phyloP scores from a whole-genome alignment of 35 echinoderm and acorn worm genomes.

The Amphiura filiformis region DNA sequence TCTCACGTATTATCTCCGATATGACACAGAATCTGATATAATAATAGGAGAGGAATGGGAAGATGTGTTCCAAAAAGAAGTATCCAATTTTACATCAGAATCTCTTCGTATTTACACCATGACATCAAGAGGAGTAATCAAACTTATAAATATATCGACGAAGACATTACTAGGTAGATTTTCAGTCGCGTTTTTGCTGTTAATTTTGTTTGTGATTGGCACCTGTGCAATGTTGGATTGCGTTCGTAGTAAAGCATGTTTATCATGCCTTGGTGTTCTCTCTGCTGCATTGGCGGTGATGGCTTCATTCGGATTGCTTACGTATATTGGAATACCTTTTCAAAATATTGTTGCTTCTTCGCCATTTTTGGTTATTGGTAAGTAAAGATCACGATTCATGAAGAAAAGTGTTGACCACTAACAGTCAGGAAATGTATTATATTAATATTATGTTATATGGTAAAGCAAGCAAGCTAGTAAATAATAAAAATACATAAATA shows the following conservation, averaged over 20 bases:
- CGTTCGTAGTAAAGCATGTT: not conserved
- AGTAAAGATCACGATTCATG: too few relatives aligned
- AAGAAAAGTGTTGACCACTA: too few relatives aligned
- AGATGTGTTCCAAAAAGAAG: not conserved
- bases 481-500: too few relatives aligned
- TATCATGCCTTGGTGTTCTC: not conserved
- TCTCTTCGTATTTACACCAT: not conserved
- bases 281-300: not conserved
- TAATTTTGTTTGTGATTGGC: not conserved
- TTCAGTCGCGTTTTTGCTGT: not conserved
- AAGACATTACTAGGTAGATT: not conserved
- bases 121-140: not conserved
- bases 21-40: not conserved
- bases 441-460: too few relatives aligned
- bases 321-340: not conserved
- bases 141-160: not conserved
- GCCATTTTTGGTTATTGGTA: not conserved
- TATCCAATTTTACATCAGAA: not conserved
- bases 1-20: not conserved
- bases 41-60: not conserved
- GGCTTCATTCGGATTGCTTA: not conserved
- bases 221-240: not conserved
- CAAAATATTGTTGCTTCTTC: not conserved
- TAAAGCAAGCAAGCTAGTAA: too few relatives aligned
- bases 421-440: too few relatives aligned